Evolutionary conservation across 2,888 invertebrate species (phyloP).

Genomic region (Catocala nupta): DNA sequence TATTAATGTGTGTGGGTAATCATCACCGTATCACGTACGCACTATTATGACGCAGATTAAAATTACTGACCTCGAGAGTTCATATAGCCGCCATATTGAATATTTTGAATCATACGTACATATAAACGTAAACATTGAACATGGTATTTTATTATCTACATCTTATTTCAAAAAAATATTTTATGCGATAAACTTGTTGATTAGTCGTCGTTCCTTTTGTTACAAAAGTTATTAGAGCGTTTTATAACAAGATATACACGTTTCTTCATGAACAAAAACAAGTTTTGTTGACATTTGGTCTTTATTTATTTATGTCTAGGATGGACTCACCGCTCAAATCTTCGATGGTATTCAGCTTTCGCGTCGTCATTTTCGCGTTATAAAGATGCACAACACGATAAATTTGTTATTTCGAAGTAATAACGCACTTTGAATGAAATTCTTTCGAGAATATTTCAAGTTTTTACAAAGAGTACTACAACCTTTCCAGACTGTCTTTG

Average conservation of each 20-base stretch:
- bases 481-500: conserved; percentile 61
- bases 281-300: conserved; percentile 61
- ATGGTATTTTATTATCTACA: conserved; percentile 24
- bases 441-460: conserved; percentile 46
- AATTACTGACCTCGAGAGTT: conserved; percentile 61
- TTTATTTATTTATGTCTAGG: conserved; percentile 70
- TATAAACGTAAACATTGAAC: conserved; percentile 43
- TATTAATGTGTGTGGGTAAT: conserved; percentile 47
- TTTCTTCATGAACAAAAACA: conserved; percentile 60
- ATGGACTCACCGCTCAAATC: conserved; percentile 81
- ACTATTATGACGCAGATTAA: conserved; percentile 59
- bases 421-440: conserved; percentile 50
- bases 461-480: conserved; percentile 49
- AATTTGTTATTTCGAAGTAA: conserved; percentile 40
- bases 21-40: conserved; percentile 55
- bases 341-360: conserved; percentile 83
- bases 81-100: conserved; percentile 52
- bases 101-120: conserved; percentile 36
- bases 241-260: conserved; percentile 57
- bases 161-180: conserved; percentile 7
- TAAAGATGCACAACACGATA: conserved; percentile 52
- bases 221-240: conserved; percentile 10
- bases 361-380: conserved; percentile 73
- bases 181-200: neutral
- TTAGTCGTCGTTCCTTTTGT: neutral